A percentile compares a stretch with the other conserved stretches of the same genome.
Conservation (phyloP, 2,888 invertebrate species). For the Cosmorhoe ocellata region DNA sequence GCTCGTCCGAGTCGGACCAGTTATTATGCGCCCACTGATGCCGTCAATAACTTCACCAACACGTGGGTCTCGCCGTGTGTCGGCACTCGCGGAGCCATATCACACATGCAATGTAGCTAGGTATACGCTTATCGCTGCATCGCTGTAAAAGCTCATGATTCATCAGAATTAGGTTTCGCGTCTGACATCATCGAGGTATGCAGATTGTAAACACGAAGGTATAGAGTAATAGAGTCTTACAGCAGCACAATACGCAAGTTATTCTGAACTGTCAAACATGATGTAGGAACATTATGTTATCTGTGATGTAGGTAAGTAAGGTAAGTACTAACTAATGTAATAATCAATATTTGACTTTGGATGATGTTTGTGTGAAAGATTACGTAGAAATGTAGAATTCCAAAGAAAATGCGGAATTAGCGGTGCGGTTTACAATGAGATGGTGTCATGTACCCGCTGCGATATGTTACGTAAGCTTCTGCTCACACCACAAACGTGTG, state of each 20-base stretch:
- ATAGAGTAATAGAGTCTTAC: slow-evolving; percentile 19
- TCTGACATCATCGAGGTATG: slow-evolving; percentile 73
- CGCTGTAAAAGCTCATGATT: slow-evolving; percentile 76
- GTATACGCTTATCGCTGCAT: slow-evolving; percentile 74
- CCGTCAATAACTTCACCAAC: slow-evolving; percentile 72
- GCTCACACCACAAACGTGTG: slow-evolving; percentile 31
- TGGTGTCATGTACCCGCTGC: slow-evolving; percentile 36
- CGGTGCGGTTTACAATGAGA: slow-evolving; percentile 39
- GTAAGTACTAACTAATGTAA: slow-evolving; percentile 11
- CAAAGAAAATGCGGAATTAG: slow-evolving; percentile 39
- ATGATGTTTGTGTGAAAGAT: slow-evolving; percentile 40
- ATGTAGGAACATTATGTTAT: no score
- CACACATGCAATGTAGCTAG: slow-evolving; percentile 57
- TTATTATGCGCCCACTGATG: slow-evolving; percentile 79
- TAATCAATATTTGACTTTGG: slow-evolving; percentile 44
- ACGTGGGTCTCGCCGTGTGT: slow-evolving; percentile 68
- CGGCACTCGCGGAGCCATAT: slow-evolving; percentile 47
- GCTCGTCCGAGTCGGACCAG: slow-evolving; percentile 64
- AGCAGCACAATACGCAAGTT: slow-evolving; percentile 10
- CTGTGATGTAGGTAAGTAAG: no score
- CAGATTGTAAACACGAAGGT: slow-evolving; percentile 62
- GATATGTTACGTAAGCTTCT: slow-evolving; percentile 42
- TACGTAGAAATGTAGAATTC: slow-evolving; percentile 48
- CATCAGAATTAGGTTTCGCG: slow-evolving; percentile 71
- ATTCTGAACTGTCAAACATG: no score